phyloP scores from a whole-genome alignment of 2,888 invertebrate species.

The Tenthredo mesomela region DNA sequence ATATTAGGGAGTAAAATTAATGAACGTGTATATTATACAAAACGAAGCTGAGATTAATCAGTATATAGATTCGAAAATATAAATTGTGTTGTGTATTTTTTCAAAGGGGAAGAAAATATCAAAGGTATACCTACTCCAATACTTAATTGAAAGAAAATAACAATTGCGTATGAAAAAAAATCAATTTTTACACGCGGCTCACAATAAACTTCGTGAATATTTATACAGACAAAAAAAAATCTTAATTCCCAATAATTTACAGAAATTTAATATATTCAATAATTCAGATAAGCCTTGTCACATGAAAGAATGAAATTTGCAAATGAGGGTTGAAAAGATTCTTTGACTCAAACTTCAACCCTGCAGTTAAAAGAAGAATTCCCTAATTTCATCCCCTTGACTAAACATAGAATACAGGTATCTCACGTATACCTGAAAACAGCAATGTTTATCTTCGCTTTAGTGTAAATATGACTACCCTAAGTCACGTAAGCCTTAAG shows the following conservation, averaged over 20 bases:
- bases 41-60: background rate
- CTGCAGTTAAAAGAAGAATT: background rate
- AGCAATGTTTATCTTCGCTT: background rate
- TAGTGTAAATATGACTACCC: background rate
- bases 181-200: background rate
- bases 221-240: background rate
- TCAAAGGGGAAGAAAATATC: background rate
- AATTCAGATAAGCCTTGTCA: slow-evolving; percentile 10
- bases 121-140: background rate
- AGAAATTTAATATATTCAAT: slow-evolving; percentile 30
- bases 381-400: background rate
- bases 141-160: background rate
- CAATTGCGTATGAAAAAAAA: background rate
- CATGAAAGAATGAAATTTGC: background rate
- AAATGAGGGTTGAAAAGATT: background rate
- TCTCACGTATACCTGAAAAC: background rate
- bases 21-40: background rate
- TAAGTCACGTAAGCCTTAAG: background rate
- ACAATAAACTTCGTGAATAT: background rate
- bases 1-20: background rate
- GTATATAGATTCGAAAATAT: background rate
- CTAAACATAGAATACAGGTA: background rate
- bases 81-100: background rate
- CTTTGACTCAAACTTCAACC: background rate
- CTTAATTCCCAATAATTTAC: background rate